phyloP scores from a whole-genome alignment of 2,797 vertebrate genomes.

The Silurus aristotelis region DNA sequence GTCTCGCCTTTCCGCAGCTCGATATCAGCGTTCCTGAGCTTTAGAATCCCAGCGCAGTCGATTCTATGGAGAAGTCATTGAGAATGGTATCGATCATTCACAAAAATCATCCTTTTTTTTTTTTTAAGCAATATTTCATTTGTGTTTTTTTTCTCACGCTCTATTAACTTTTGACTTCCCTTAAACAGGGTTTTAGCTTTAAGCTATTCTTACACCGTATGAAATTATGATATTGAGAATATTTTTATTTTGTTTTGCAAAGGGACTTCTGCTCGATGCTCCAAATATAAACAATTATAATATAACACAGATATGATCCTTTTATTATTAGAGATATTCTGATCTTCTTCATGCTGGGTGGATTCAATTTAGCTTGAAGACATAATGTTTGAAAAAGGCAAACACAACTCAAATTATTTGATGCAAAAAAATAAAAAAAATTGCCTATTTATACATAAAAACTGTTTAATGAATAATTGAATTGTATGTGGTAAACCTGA shows the following conservation, averaged over 20 bases:
- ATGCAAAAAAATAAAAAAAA: not conserved
- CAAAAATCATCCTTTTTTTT: not conserved
- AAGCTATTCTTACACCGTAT: not conserved
- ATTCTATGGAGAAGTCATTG: constrained; percentile 73
- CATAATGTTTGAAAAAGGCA: not conserved
- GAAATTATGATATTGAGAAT: not conserved
- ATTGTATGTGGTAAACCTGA: no score
- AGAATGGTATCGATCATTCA: not conserved
- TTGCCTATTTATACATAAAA: not conserved
- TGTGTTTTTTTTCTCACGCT: not conserved
- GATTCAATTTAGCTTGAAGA: no score
- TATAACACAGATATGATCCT: not conserved
- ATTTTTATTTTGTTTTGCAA: not conserved
- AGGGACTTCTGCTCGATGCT: not conserved
- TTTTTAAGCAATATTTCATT: no score
- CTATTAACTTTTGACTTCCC: not conserved
- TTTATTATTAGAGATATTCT: not conserved
- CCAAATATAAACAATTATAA: not conserved
- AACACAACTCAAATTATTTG: not conserved
- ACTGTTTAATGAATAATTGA: not conserved
- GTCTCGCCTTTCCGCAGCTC: constrained; percentile 98
- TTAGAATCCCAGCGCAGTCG: constrained; percentile 96
- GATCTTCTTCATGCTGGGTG: no score
- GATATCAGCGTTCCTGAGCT: constrained; percentile 94
- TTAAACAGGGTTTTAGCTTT: not conserved